Evolutionary conservation across 2,888 invertebrate genomes (phyloP), one percentile per base, ranked within the genome.

Genomic region (Andrena chrysosceles): DNA sequence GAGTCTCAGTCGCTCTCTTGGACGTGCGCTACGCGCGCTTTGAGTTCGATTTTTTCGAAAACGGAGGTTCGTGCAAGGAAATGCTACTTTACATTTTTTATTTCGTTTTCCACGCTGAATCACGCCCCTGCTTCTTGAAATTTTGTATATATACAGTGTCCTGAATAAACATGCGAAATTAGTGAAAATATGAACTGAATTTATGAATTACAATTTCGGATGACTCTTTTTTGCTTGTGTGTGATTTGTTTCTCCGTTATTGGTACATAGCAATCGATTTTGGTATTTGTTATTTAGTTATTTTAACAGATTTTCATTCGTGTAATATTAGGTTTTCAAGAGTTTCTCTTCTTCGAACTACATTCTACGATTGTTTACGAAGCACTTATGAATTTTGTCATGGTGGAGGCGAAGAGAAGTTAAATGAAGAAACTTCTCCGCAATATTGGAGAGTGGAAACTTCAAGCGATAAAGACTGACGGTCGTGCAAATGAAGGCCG

Each of bases 381-480:
- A 26, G 4, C 29, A 29, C 29, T 60, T 60, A 29, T 60, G 60
- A 60, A 16, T 60, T 20, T 60, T n/a, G 60, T 60, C 60, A 60
- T 26, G 7, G 4, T 20, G 60, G 29, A 60, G 31, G n/a, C 7
- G 31, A 31, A 31, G 60, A 20, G 60, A 60, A 31, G 29, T 60
- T 60, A 60, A 60, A 60, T 60, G 60, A 60, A 60, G 60, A 60
- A 60, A 60, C 29, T 60, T 60, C 16, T 60, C 10, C n/a, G 60
- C n/a, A 60, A 60, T 60, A 60, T 60, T 29, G 60, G 29, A 60
- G 60, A 29, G 56, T 26, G 29, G 60, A 60, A 60, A 60, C 60
- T 60, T 60, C 6, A 2, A n/a, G 29, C 26, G 60, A 29, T 60
- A 60, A 20, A 60, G 29, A 16, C 29, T 60, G 29, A 60, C 29